These are phyloP conservation scores for Euphydryas editha DNA, from an alignment of 2,888 invertebrate species.

Conservation along the genomic window DNA sequence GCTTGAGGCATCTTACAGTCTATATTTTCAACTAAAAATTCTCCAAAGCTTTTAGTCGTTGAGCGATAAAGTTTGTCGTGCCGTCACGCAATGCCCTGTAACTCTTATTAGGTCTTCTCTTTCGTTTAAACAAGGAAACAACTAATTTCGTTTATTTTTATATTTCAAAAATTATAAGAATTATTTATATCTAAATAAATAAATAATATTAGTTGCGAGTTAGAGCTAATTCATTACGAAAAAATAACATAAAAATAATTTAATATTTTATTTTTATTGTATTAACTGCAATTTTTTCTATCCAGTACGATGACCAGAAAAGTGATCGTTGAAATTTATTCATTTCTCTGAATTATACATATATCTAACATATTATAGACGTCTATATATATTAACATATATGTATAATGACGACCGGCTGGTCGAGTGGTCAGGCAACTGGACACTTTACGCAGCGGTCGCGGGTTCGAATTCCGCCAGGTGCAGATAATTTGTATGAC, in stretches of 20 bases:
- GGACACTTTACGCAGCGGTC: too few species aligned
- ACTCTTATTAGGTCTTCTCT: slow-evolving; percentile 1
- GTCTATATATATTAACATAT: too few species aligned
- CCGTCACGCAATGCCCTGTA: slow-evolving; percentile 9
- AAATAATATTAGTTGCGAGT: too few species aligned
- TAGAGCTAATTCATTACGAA: background rate
- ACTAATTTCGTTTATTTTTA: background rate
- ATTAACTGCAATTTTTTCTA: slow-evolving; percentile 17
- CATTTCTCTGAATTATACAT: background rate
- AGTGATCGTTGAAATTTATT: background rate
- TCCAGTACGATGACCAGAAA: slow-evolving; percentile 6
- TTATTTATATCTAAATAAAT: background rate
- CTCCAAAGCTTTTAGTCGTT: slow-evolving; percentile 25
- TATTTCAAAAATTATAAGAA: background rate
- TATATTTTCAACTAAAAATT: slow-evolving; percentile 25
- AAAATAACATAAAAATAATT: too few species aligned
- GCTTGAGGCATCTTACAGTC: slow-evolving; percentile 16
- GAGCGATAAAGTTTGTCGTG: slow-evolving; percentile 29
- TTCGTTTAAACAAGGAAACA: background rate
- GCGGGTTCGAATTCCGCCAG: too few species aligned
- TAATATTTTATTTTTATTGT: slow-evolving; percentile 5
- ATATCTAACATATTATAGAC: too few species aligned
- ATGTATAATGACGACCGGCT: too few species aligned
- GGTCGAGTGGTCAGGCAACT: too few species aligned
- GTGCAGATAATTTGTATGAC: too few species aligned